A percentile compares a stretch with the other conserved stretches of the same genome.
phyloP scores from a whole-genome alignment of 2,797 vertebrate genomes.

The Rhadinocentrus ornatus region DNA sequence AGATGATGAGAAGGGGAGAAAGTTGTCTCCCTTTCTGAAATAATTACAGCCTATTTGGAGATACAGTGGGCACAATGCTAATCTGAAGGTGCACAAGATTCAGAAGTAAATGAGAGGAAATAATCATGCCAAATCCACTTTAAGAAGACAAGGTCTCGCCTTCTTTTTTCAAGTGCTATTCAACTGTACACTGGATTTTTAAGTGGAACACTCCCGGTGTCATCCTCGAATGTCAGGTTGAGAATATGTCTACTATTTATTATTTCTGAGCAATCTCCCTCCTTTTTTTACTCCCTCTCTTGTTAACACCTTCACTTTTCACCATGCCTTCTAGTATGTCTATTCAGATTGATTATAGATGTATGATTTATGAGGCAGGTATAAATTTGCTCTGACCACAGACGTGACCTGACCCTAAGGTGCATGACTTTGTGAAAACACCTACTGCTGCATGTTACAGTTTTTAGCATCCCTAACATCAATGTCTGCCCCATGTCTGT shows the following conservation, averaged over 20 bases:
- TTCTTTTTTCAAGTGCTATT: neutral
- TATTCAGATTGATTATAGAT: neutral
- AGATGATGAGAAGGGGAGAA: neutral
- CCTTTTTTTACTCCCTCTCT: neutral
- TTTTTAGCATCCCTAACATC: neutral
- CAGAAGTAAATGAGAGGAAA: neutral
- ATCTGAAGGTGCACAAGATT: neutral
- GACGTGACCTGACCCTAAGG: neutral
- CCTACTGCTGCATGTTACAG: neutral
- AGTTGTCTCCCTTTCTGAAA: neutral
- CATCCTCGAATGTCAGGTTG: neutral
- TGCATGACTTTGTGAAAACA: neutral
- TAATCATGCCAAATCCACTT: neutral
- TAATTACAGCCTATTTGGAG: neutral
- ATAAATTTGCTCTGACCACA: neutral
- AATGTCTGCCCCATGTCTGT: slow-evolving; percentile 2
- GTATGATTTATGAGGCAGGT: neutral
- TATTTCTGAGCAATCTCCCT: neutral
- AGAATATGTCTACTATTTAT: neutral
- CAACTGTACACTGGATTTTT: neutral
- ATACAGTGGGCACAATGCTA: neutral
- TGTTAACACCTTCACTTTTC: neutral
- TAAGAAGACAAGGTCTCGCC: neutral
- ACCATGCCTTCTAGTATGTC: neutral
- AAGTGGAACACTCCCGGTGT: neutral